These are phyloP conservation scores for Charanyca ferruginea DNA, from an alignment of 2,888 invertebrate species.

Conservation along the genomic window DNA sequence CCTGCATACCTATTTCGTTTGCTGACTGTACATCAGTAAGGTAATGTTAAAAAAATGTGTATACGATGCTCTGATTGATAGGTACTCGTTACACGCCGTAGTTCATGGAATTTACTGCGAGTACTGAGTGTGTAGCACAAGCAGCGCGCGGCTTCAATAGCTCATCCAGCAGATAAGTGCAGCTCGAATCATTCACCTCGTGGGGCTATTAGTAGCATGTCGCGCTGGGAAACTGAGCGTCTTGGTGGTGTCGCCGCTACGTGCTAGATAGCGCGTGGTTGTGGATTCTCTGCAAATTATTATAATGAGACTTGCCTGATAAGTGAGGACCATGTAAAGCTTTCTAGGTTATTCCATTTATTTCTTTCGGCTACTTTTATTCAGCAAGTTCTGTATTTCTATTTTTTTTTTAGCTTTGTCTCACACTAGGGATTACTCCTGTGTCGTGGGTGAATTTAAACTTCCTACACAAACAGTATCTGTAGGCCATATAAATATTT, in stretches of 20 bases:
- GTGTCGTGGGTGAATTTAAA: too few species aligned
- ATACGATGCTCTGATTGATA: not conserved
- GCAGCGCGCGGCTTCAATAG: not conserved
- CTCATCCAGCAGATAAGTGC: constrained; percentile 7
- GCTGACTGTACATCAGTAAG: not conserved
- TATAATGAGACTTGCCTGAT: too few species aligned
- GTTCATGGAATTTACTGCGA: not conserved
- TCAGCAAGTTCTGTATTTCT: not conserved
- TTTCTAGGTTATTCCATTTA: not conserved
- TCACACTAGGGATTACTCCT: too few species aligned
- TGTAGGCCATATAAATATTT: too few species aligned
- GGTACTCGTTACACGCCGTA: not conserved
- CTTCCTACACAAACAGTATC: too few species aligned
- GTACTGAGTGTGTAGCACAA: not conserved
- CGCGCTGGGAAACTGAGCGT: too few species aligned
- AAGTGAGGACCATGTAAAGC: too few species aligned
- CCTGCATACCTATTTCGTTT: too few species aligned
- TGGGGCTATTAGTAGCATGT: not conserved
- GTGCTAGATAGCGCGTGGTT: too few species aligned
- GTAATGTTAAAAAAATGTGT: not conserved
- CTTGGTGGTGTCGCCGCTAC: not conserved
- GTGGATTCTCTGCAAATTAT: too few species aligned
- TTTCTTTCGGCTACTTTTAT: not conserved
- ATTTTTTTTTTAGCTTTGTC: too few species aligned
- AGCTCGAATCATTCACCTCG: not conserved